phyloP scores from a whole-genome alignment of 2,113 vertebrate genomes.

The Eulemur macaco region DNA sequence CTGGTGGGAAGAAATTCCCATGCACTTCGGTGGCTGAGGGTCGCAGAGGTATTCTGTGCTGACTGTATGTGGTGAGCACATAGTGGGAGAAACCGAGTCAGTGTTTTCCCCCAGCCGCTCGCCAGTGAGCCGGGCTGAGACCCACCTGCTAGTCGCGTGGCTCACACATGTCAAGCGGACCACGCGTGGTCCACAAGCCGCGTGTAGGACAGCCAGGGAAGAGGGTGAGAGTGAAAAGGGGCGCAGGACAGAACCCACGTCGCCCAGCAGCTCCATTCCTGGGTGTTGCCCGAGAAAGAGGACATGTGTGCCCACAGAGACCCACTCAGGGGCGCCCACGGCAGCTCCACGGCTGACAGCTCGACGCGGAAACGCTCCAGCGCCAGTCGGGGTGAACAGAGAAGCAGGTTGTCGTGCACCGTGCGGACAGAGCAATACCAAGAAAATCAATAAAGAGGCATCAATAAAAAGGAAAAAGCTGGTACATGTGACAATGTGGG shows the following conservation, averaged over 20 bases:
- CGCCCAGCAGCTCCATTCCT: too few species aligned
- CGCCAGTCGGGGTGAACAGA: background rate
- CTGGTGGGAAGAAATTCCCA: background rate
- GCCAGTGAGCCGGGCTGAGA: background rate
- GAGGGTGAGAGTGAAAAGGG: background rate
- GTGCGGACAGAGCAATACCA: background rate
- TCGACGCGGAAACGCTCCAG: fast-evolving
- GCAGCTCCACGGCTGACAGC: fast-evolving
- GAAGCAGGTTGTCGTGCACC: background rate
- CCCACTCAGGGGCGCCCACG: background rate
- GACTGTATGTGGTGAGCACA: background rate
- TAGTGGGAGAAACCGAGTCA: background rate
- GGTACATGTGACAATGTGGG: background rate
- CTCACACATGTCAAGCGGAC: background rate
- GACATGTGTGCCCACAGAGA: too few species aligned
- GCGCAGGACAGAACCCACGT: fast-evolving
- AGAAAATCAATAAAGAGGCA: too few species aligned
- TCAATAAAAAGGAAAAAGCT: background rate
- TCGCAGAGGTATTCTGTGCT: background rate
- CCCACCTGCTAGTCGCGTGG: background rate
- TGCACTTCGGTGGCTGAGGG: background rate
- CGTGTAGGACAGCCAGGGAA: background rate
- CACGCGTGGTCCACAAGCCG: background rate
- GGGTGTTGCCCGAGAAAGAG: background rate
- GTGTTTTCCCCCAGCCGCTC: background rate